Percentiles rank a stretch among this genome's conserved stretches.
phyloP scores from a whole-genome alignment of 92 coral and sea anemone genomes.

The Paramuricea clavata region DNA sequence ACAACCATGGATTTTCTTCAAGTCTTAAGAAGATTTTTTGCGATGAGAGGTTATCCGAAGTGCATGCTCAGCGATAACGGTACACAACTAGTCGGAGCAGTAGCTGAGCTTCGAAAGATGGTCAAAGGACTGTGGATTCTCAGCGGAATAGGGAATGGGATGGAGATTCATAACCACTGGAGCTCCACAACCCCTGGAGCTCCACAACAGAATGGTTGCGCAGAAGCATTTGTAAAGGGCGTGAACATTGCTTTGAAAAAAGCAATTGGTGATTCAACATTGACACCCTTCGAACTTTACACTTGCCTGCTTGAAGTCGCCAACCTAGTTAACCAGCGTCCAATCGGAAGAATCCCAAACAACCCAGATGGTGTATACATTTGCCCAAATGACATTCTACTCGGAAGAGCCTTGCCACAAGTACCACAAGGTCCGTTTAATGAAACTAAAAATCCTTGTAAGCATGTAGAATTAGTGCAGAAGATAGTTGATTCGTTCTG shows the following conservation, averaged over 20 bases:
- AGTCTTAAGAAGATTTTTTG: conserved; percentile 67
- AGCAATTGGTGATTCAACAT: conserved; percentile 67
- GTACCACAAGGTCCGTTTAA: conserved; percentile 79
- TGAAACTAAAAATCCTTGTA: conserved; percentile 70
- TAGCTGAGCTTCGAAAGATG: no score
- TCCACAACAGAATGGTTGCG: conserved; percentile 80
- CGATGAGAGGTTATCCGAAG: conserved; percentile 67
- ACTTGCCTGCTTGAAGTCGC: no score
- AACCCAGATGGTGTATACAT: no score
- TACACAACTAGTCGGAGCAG: conserved; percentile 64
- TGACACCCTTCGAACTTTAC: no score
- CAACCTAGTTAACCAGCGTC: no score
- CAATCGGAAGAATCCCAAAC: no score
- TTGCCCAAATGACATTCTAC: conserved; percentile 68
- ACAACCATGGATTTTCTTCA: no score
- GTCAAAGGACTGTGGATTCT: conserved; percentile 62
- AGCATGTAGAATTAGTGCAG: conserved; percentile 71
- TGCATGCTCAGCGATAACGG: conserved; percentile 73
- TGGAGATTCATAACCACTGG: conserved; percentile 74
- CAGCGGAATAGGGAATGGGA: conserved; percentile 68
- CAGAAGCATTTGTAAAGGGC: conserved; percentile 72
- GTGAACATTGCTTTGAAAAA: conserved; percentile 70
- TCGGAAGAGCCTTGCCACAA: conserved; percentile 70
- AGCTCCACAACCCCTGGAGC: no score
- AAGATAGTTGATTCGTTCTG: no score